Evolutionary conservation across 1,140 invertebrate species (phyloP).

Genomic region (Anoplophora glabripennis): DNA sequence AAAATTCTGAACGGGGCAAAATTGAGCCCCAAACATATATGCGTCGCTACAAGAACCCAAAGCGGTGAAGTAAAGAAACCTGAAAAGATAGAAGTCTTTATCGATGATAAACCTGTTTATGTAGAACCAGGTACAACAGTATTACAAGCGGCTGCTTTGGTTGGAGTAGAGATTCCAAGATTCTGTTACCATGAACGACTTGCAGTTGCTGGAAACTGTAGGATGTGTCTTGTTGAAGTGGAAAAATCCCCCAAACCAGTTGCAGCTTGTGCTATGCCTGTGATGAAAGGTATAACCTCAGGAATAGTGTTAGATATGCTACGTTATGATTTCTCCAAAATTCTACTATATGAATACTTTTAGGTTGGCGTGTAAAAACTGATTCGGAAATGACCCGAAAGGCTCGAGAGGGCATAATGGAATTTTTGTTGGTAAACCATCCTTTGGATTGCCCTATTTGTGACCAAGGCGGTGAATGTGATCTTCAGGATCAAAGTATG

Average conservation of each 20-base stretch:
- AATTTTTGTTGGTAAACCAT: slow-evolving; percentile 98
- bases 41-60: slow-evolving; percentile 25
- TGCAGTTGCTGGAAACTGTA: slow-evolving; percentile 96
- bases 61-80: slow-evolving; percentile 53
- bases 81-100: slow-evolving; percentile 93
- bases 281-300: slow-evolving; percentile 83
- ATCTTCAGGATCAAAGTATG: slow-evolving; percentile 98
- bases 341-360: neutral
- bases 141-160: slow-evolving; percentile 94
- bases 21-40: slow-evolving; percentile 37
- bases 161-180: slow-evolving; percentile 96
- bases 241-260: slow-evolving; percentile 93
- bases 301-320: neutral
- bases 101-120: slow-evolving; percentile 93
- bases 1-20: slow-evolving; percentile 40
- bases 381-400: slow-evolving; percentile 93
- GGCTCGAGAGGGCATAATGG: slow-evolving; percentile 98
- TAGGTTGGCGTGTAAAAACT: slow-evolving; percentile 86
- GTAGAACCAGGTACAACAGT: slow-evolving; percentile 97
- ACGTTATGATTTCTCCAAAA: neutral
- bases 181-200: slow-evolving; percentile 99
- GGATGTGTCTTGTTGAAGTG: slow-evolving; percentile 99
- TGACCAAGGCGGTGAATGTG: slow-evolving; percentile 99
- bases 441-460: slow-evolving; percentile 99
- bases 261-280: slow-evolving; percentile 99